A percentile compares a stretch with the other conserved stretches of the same genome.
phyloP scores from a whole-genome alignment of 2,113 vertebrate genomes.

The Hipposideros armiger region DNA sequence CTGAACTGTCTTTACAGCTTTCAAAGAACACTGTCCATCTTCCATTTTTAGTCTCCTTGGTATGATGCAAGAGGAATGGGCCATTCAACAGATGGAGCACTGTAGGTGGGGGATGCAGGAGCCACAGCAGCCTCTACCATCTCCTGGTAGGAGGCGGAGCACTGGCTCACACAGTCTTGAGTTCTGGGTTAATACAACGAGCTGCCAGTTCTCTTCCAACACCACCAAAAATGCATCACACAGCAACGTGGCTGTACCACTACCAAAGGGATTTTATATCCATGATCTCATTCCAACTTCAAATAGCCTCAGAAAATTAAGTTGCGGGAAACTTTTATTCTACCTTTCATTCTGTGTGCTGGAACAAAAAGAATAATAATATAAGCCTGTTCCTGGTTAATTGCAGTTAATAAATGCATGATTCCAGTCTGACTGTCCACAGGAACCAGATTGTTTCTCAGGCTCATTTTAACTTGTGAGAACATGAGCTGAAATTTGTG shows the following conservation, averaged over 20 bases:
- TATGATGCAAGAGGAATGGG: background rate
- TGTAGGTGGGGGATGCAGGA: background rate
- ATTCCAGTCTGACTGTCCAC: background rate
- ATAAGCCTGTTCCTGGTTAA: background rate
- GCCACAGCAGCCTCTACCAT: background rate
- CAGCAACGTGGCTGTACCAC: background rate
- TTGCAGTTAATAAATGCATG: background rate
- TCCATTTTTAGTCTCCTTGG: background rate
- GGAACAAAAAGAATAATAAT: background rate
- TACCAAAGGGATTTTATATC: background rate
- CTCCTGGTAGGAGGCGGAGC: background rate
- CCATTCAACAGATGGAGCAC: background rate
- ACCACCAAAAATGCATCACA: background rate
- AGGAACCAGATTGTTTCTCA: background rate
- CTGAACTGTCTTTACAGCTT: background rate
- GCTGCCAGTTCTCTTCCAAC: background rate
- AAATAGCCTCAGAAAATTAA: slow-evolving; percentile 15
- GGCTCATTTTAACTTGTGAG: slow-evolving; percentile 4
- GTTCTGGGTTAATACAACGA: background rate
- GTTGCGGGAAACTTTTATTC: background rate
- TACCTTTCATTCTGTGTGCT: background rate
- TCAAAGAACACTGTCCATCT: background rate
- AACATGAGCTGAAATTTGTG: background rate
- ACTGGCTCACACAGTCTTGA: background rate
- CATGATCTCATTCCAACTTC: background rate